Percentiles rank a stretch among this genome's conserved stretches.
These are phyloP conservation scores for Serinus canaria DNA, from an alignment of 2,113 vertebrate species.

Conservation along the genomic window DNA sequence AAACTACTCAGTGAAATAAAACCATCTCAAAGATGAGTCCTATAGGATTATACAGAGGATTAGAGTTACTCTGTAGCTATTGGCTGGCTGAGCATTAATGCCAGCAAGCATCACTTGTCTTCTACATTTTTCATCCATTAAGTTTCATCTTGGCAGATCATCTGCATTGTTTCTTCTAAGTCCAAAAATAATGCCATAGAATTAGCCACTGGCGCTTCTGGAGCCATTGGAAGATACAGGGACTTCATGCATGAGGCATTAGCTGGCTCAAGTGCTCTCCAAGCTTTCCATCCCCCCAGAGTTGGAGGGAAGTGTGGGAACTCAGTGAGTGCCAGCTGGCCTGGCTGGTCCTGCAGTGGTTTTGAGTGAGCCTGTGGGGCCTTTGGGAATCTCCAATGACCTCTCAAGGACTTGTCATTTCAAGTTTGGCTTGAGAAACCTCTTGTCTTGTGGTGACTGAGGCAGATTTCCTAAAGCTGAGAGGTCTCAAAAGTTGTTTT, in stretches of 20 bases:
- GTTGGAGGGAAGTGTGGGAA: not conserved
- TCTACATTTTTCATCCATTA: not conserved
- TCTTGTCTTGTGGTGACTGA: not conserved
- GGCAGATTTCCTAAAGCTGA: not conserved
- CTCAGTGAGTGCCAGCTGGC: not conserved
- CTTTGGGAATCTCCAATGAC: not conserved
- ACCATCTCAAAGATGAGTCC: not conserved
- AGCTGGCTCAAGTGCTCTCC: not conserved
- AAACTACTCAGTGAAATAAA: not conserved
- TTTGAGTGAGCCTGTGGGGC: not conserved
- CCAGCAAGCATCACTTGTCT: not conserved
- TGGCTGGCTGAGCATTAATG: not conserved
- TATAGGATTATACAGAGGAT: not conserved
- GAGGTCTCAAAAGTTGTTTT: not conserved
- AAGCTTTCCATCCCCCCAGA: not conserved
- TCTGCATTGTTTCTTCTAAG: not conserved
- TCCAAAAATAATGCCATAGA: not conserved
- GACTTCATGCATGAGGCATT: not conserved
- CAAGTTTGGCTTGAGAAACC: not conserved
- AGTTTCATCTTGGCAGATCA: not conserved
- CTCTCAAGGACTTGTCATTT: not conserved
- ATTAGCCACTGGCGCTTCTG: not conserved
- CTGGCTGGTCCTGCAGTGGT: accelerated
- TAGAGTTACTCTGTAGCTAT: not conserved
- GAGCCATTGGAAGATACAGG: not conserved